These are phyloP conservation scores for Arctia plantaginis DNA, from an alignment of 2,888 invertebrate genomes.

Conservation along the genomic window DNA sequence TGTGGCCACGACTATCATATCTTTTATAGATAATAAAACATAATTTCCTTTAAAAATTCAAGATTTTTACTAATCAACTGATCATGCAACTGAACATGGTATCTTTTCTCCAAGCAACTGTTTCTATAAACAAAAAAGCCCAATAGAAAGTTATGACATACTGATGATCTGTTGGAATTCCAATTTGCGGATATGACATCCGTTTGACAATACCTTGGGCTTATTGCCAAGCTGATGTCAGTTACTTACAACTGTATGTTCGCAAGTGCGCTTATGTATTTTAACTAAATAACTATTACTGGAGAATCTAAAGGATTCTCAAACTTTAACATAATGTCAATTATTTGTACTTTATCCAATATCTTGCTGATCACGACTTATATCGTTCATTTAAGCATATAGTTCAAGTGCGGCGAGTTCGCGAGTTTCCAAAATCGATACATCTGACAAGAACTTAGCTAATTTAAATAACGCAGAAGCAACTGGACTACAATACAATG, in stretches of 20 bases:
- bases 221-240: slow-evolving; percentile 67
- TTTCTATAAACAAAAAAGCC: slow-evolving; percentile 30
- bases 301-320: neutral
- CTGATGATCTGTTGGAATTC: slow-evolving; percentile 47
- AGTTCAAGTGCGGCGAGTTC: neutral
- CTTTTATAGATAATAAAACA: neutral
- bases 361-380: neutral
- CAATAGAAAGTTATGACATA: slow-evolving; percentile 44
- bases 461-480: neutral
- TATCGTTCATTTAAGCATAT: neutral
- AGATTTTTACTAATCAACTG: neutral
- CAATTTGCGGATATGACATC: slow-evolving; percentile 48
- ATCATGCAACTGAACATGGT: neutral
- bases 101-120: slow-evolving; percentile 15
- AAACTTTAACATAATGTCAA: neutral
- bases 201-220: slow-evolving; percentile 70
- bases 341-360: neutral
- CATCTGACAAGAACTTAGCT: neutral
- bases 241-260: slow-evolving; percentile 43
- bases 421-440: neutral
- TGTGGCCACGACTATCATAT: neutral
- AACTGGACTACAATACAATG: neutral
- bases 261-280: slow-evolving; percentile 34
- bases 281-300: slow-evolving; percentile 15
- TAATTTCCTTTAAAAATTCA: neutral